Conservation (phyloP, 2,797 vertebrate species). For the Pangasius djambal region DNA sequence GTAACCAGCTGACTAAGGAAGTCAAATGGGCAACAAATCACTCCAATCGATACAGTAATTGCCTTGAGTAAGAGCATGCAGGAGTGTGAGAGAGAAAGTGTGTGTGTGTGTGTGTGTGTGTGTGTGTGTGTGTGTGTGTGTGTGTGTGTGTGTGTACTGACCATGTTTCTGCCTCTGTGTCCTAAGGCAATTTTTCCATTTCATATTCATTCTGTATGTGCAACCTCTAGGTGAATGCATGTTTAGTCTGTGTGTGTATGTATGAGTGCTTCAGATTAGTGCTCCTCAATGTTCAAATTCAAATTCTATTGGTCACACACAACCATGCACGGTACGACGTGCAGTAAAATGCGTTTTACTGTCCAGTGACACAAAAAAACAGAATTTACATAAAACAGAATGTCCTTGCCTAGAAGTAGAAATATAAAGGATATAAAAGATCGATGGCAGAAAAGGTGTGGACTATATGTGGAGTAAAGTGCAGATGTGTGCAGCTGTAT, state of each 20-base stretch:
- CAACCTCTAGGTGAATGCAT: background rate
- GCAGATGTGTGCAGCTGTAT: too few species aligned
- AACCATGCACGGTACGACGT: too few species aligned
- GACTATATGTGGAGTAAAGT: too few species aligned
- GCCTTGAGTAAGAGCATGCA: slow-evolving; percentile 11
- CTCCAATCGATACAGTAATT: slow-evolving; percentile 49
- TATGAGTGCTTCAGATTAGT: background rate
- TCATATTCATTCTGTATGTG: background rate
- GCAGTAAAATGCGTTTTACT: too few species aligned
- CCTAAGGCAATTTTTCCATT: slow-evolving; percentile 8
- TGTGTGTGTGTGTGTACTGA: background rate
- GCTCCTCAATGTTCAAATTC: background rate
- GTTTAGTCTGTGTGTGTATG: background rate
- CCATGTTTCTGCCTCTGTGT: background rate
- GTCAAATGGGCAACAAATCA: slow-evolving; percentile 28
- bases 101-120: background rate
- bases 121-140: background rate
- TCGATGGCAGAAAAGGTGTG: too few species aligned
- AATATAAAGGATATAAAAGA: too few species aligned
- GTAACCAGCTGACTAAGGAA: slow-evolving; percentile 28
- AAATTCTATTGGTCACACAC: too few species aligned
- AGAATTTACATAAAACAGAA: too few species aligned
- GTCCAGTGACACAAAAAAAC: too few species aligned
- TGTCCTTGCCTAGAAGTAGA: too few species aligned
- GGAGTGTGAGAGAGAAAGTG: background rate